phyloP scores from a whole-genome alignment of 2,888 invertebrate genomes.

The Cerastis rubricosa region DNA sequence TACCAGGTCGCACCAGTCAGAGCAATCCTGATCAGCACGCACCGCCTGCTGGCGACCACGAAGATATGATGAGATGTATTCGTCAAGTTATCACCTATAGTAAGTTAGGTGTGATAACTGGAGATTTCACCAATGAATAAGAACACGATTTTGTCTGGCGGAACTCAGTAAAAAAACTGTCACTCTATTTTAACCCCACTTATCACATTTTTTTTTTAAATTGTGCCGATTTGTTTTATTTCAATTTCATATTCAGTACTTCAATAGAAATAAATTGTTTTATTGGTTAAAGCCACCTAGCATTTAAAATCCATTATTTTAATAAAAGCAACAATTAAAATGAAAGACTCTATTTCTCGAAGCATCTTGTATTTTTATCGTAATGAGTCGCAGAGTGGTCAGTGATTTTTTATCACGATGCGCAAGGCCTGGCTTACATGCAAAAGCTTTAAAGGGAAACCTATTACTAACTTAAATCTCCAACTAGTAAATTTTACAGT shows the following conservation, averaged over 20 bases:
- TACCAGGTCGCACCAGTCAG: too few species aligned
- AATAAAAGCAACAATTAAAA: too few species aligned
- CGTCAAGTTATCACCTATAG: too few species aligned
- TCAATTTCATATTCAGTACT: background rate
- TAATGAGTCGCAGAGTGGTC: constrained; percentile 9
- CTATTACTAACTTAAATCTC: background rate
- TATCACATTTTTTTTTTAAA: background rate
- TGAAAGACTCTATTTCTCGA: background rate
- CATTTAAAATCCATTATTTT: too few species aligned
- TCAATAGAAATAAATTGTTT: background rate
- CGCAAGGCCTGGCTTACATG: background rate
- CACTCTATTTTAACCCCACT: background rate
- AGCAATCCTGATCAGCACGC: too few species aligned
- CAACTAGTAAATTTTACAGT: too few species aligned
- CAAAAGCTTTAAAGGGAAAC: background rate
- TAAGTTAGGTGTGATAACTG: too few species aligned
- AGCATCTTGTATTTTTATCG: background rate
- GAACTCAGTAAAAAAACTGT: background rate
- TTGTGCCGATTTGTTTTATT: too few species aligned
- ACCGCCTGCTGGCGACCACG: too few species aligned
- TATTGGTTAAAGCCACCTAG: background rate
- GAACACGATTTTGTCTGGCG: background rate
- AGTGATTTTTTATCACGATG: background rate
- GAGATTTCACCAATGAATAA: too few species aligned
- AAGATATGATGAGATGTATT: too few species aligned